Evolutionary conservation across 2,113 vertebrate species (phyloP).

Genomic region (Andinoacara biseriatus): DNA sequence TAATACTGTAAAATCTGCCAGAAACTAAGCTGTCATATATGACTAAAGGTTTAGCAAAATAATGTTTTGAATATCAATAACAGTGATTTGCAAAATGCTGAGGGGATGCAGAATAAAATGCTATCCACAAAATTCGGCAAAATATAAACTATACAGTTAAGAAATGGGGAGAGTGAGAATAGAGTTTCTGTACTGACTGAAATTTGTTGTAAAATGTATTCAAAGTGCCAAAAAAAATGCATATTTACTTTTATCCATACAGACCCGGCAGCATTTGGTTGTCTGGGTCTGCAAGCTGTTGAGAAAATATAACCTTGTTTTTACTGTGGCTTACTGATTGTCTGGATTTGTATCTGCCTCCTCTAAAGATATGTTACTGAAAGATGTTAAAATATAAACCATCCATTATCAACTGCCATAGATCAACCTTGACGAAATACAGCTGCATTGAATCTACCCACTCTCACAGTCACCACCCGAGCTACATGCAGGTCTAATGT

Average conservation of each 20-base stretch:
- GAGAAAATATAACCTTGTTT: slow-evolving; percentile 14
- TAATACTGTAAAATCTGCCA: neutral
- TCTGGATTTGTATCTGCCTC: slow-evolving; percentile 14
- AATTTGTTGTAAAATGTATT: neutral
- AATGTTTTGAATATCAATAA: neutral
- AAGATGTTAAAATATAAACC: slow-evolving; percentile 50
- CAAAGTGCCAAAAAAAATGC: neutral
- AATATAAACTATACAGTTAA: neutral
- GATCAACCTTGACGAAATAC: slow-evolving; percentile 59
- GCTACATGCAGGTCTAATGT: slow-evolving; percentile 51
- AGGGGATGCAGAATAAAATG: neutral
- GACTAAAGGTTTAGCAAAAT: neutral
- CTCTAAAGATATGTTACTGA: slow-evolving; percentile 34
- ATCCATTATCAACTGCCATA: slow-evolving; percentile 56
- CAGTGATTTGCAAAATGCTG: neutral
- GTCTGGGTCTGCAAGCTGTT: neutral
- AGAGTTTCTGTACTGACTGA: neutral
- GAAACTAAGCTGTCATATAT: too few species aligned
- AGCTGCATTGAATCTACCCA: slow-evolving; percentile 45
- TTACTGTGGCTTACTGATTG: neutral
- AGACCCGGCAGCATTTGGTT: neutral
- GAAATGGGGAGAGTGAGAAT: neutral
- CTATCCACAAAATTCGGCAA: neutral
- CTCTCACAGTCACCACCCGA: slow-evolving; percentile 44
- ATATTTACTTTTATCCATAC: neutral